Conservation (phyloP, 2,888 invertebrate genomes). For the Esperia sulphurella region DNA sequence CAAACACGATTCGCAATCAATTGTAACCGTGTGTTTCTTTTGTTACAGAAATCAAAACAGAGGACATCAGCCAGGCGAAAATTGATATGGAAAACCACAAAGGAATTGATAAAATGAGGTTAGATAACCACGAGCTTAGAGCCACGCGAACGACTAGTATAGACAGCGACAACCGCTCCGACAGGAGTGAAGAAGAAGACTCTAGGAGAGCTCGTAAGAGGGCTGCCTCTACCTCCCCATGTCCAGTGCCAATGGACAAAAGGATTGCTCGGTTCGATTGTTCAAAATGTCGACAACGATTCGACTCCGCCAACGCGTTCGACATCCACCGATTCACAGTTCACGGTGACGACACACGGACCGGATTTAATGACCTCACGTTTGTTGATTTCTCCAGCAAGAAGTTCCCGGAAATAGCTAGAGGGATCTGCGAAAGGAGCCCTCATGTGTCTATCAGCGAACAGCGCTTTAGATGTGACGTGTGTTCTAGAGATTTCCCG, state of each 20-base stretch:
- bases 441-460: constrained; percentile 80
- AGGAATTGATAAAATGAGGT: constrained; percentile 50
- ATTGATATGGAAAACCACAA: constrained; percentile 44
- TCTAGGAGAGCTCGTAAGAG: constrained; percentile 55
- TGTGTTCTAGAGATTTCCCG: constrained; percentile 85
- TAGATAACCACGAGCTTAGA: constrained; percentile 50
- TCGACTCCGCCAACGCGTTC: constrained; percentile 85
- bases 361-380: constrained; percentile 85
- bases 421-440: constrained; percentile 83
- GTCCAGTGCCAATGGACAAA: constrained; percentile 58
- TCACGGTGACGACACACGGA: constrained; percentile 79
- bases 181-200: constrained; percentile 73
- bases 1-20: constrained; percentile 63
- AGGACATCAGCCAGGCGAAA: constrained; percentile 69
- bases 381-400: constrained; percentile 89
- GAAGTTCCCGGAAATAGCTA: constrained; percentile 89
- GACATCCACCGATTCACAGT: constrained; percentile 84
- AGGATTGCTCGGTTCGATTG: constrained; percentile 80
- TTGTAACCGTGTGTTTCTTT: constrained; percentile 55
- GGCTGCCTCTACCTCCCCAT: constrained; percentile 61
- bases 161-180: constrained; percentile 79
- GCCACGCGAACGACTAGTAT: constrained; percentile 64
- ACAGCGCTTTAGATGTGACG: constrained; percentile 83
- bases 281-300: constrained; percentile 84
- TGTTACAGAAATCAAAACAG: constrained; percentile 77